phyloP scores from a whole-genome alignment of 2,888 invertebrate genomes.

The Apamea anceps region DNA sequence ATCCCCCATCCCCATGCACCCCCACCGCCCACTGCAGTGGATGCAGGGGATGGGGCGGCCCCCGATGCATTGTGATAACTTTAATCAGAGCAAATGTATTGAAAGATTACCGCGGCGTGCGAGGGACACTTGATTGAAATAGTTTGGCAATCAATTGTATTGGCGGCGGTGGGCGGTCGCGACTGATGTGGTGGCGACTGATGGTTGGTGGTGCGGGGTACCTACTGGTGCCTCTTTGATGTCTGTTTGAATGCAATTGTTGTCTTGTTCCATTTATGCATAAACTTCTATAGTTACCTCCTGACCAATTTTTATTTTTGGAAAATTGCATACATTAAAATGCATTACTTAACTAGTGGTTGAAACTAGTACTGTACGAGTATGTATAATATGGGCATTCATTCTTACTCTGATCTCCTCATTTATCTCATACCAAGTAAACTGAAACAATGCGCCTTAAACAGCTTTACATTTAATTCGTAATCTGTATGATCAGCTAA shows the following conservation, averaged over 20 bases:
- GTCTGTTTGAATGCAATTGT: neutral
- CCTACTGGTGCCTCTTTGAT: neutral
- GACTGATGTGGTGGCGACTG: neutral
- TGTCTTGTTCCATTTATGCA: neutral
- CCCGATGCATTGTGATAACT: conserved; percentile 61
- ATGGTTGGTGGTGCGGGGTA: neutral
- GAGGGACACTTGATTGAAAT: conserved; percentile 48
- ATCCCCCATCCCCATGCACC: conserved; percentile 10
- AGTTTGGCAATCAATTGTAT: conserved; percentile 30
- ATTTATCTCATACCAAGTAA: neutral
- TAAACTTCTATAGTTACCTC: neutral
- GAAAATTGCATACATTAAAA: neutral
- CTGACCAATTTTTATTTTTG: neutral
- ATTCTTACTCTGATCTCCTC: neutral
- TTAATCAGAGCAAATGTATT: conserved; percentile 68
- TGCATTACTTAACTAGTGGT: neutral
- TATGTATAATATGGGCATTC: neutral
- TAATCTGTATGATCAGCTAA: conserved; percentile 47
- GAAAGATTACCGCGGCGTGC: conserved; percentile 56
- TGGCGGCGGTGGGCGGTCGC: neutral
- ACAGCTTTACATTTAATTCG: conserved; percentile 44
- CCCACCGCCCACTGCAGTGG: conserved; percentile 14
- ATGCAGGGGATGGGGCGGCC: neutral
- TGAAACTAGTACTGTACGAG: neutral
- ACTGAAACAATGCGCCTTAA: neutral